Conservation (phyloP, 1,140 invertebrate species). For the Myzus persicae region DNA sequence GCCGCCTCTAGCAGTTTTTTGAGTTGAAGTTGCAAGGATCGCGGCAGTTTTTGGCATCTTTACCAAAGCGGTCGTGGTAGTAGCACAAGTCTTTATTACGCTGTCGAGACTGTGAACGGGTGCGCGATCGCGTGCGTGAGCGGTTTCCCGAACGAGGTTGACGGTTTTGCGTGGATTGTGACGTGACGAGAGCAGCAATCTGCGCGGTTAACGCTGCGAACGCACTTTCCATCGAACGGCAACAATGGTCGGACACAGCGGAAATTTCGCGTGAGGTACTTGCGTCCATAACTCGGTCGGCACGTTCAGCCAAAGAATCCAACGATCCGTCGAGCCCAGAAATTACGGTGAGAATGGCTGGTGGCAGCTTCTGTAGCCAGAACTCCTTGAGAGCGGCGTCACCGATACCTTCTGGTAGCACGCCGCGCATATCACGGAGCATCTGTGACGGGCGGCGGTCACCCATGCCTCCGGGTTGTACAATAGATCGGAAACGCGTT, state of each 20-base stretch:
- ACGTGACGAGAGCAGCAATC: no score
- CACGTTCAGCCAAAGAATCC: background rate
- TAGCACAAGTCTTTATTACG: background rate
- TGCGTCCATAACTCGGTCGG: background rate
- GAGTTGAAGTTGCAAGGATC: background rate
- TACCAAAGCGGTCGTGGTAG: background rate
- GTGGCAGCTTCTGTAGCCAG: background rate
- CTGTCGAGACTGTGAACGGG: background rate
- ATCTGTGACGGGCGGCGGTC: background rate
- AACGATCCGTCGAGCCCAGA: background rate
- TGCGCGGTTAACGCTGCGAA: no score
- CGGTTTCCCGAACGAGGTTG: background rate
- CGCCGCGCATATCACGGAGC: background rate
- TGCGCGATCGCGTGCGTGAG: no score
- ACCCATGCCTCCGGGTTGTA: background rate
- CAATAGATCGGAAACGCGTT: background rate
- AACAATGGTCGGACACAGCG: no score
- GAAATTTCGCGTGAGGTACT: no score
- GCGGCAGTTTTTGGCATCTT: background rate
- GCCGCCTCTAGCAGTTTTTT: background rate
- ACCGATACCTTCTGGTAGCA: background rate
- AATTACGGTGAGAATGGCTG: background rate
- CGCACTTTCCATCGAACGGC: no score
- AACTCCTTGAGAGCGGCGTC: background rate
- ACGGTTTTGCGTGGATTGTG: no score